Base-by-base conservation (phyloP, 2,113 vertebrate genomes). In the Phalacrocorax aristotelis region DNA sequence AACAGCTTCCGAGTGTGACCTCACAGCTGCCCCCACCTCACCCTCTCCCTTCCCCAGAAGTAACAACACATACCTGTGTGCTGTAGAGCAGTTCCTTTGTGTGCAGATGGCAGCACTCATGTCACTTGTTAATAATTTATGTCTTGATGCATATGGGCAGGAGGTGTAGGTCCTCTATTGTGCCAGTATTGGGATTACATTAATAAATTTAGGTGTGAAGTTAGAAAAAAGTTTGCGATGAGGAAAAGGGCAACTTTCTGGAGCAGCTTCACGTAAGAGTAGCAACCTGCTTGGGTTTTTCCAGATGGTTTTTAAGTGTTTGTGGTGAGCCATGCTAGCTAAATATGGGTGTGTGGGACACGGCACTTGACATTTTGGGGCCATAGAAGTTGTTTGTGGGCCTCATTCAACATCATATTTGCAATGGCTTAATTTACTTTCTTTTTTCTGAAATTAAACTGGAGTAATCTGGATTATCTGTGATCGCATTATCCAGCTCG, bases 1-100 rank as follows among this genome's bases (percentile, higher is more conserved):
- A 74, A 32, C 8, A 78, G 15, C 46, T 89, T 83, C 60, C 51
- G 29, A 46, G 46, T 0, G 1, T 68, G 64, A 61, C 38, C 51
- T 86, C 44, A 21, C 51, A 72, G 23, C 69, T 84, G 61, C 34
- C 44, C 42, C 44, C 40, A 40, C 23, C 20, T 93, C 69, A 48
- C 54, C 22, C 7, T 38, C 18, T 90, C 11, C 51, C 20, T 82
- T 84, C 52, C 46, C n/a, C 51, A 64, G 80, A 38, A 65, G 36
- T 5, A 32, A 32, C 72, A 64, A 7, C 29, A 25, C 2, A 4
- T 13, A 15, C 23, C 7, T 0, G 0, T 42, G 30, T 65, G 89
- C 78, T 90, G 62, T 25, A 8, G 52, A 48, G 55, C 8, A 5
- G 48, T 22, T 91, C 44, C 34, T 62, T 42, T 75, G 36, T 57